These are phyloP conservation scores for Spinus olivaceus DNA, from an alignment of 2,797 vertebrate species.

Conservation along the genomic window DNA sequence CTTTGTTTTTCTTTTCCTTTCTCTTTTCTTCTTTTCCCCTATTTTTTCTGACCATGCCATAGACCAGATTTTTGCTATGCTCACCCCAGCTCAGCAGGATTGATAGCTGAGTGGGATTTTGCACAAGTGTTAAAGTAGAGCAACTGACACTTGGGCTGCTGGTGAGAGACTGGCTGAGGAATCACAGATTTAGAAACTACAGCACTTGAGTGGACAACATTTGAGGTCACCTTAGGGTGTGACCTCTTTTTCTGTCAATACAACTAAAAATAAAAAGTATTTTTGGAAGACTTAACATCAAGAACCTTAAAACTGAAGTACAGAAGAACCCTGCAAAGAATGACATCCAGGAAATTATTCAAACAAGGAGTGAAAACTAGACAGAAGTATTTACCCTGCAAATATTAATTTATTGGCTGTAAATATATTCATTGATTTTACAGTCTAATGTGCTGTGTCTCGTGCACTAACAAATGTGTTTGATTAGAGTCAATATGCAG, in stretches of 20 bases:
- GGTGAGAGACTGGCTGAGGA: background rate
- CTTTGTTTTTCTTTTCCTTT: background rate
- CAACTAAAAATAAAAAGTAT: background rate
- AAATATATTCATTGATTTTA: background rate
- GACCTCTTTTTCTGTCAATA: background rate
- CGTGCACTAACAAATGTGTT: background rate
- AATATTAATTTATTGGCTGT: background rate
- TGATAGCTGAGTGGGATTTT: background rate
- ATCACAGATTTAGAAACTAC: background rate
- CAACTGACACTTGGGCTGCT: background rate
- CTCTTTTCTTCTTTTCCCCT: background rate
- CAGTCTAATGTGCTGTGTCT: background rate
- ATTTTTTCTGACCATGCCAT: background rate
- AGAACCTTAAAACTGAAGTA: background rate
- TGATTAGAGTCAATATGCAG: background rate
- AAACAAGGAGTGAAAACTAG: background rate
- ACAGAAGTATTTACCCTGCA: constrained; percentile 1
- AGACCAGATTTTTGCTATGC: background rate
- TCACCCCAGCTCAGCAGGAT: background rate
- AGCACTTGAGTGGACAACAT: background rate
- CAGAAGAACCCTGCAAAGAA: background rate
- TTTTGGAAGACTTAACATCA: background rate
- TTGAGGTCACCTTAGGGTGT: background rate
- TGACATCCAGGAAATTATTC: background rate
- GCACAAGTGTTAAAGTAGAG: background rate